Base-by-base conservation (phyloP, 2,888 invertebrate genomes). In the Platypus cylindrus region DNA sequence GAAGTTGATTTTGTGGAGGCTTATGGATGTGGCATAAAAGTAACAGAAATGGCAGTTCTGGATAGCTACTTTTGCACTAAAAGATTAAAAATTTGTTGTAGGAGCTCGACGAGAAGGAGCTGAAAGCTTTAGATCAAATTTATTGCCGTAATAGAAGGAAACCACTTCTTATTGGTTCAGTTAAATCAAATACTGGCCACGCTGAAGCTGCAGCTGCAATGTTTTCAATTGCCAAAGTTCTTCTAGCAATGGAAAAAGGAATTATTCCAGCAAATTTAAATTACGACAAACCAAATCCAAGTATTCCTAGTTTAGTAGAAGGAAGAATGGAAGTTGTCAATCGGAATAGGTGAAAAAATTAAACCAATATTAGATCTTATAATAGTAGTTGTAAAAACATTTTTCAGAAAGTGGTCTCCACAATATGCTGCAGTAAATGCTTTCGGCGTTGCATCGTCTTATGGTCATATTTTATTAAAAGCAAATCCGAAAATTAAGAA, bases 161-260 rank as follows among this genome's bases (percentile, higher is more conserved):
- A 11, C 91, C 95, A 4, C 68, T 98, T 30, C 62, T 91, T 32
- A 74, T 98, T 47, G 97, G 97, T 5, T 91, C 94, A 0, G 85
- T 94, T 0, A 98, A 98, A 62, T 86, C 93, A 2, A 95, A 95
- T 64, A 89, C 95, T 80, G 97, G 97, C 1, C 97, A 98, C 60
- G 79, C 91, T 8, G 97, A 98, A 64, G 87, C 94, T 2, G 79
- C 82, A 1, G 79, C 85, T 20, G 87, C 87, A 13, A 67, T 94
- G 17, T 84, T 90, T 54, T 79, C 89, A 4, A 67, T 95, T 41
- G 86, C 85, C 9, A 95, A 95, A 63, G 73, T 89, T 28, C 58
- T 97, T 17, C 73, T 97, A 41, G 84, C 94, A 12, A 89, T 97
- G 84, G 91, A 97, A 64, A 65, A 72, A 36, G 84, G 85, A 24